These are phyloP conservation scores for Ascaphus truei DNA, from an alignment of 2,113 vertebrate genomes.

Conservation along the genomic window DNA sequence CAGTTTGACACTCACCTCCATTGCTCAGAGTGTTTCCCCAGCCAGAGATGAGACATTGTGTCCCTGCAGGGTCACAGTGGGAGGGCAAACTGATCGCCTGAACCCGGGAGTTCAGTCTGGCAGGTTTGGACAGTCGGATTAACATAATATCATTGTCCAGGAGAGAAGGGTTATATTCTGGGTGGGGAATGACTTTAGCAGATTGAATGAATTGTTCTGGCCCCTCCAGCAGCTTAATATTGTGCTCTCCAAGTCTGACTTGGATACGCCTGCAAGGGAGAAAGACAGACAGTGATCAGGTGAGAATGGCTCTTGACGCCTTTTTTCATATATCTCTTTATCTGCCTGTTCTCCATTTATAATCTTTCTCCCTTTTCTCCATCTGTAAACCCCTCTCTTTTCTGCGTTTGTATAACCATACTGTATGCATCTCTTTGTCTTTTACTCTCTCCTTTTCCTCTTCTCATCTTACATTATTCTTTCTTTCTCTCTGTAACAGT, in stretches of 20 bases:
- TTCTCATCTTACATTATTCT: no score
- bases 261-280: constrained; percentile 29
- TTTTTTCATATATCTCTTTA: no score
- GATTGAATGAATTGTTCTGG: constrained; percentile 37
- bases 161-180: constrained; percentile 10
- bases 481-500: no score
- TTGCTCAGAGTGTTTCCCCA: constrained; percentile 76
- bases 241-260: constrained; percentile 47
- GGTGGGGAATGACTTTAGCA: constrained; percentile 40
- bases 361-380: no score
- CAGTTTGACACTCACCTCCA: constrained; percentile 41
- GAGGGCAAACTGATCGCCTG: constrained; percentile 60
- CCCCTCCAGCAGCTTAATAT: constrained; percentile 41
- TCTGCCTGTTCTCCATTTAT: no score
- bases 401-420: no score
- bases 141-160: constrained; percentile 77
- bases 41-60: constrained; percentile 68
- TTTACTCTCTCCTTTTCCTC: no score
- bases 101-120: constrained; percentile 55
- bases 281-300: not conserved
- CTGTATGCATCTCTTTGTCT: no score
- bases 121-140: constrained; percentile 61
- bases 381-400: no score
- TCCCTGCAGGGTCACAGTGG: constrained; percentile 57
- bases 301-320: not conserved